phyloP scores from a whole-genome alignment of 2,888 invertebrate species.

The Rotaria magnacalcarata region DNA sequence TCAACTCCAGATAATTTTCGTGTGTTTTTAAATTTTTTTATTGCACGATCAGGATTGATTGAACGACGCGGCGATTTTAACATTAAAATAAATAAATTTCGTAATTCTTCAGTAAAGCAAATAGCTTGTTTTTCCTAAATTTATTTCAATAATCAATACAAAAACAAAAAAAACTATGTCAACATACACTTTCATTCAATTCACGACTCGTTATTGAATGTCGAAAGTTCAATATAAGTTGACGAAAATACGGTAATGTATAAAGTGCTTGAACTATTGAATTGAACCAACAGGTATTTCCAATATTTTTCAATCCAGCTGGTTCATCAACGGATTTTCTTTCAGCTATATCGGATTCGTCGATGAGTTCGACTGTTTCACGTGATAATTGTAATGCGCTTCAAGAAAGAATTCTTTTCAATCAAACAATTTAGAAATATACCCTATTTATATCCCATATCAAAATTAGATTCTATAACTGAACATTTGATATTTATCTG shows the following conservation, averaged over 20 bases:
- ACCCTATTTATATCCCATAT: no score
- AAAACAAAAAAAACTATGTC: no score
- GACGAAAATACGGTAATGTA: constrained; percentile 59
- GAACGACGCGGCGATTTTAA: constrained; percentile 52
- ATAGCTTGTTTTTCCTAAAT: no score
- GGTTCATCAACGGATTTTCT: constrained; percentile 51
- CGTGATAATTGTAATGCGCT: neutral
- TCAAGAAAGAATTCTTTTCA: neutral
- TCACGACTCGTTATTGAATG: constrained; percentile 45
- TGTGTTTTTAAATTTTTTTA: constrained; percentile 41
- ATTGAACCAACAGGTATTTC: constrained; percentile 63
- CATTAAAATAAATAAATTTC: constrained; percentile 60
- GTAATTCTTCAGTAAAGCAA: constrained; percentile 58
- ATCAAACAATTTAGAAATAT: no score
- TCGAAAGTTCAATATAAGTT: constrained; percentile 53
- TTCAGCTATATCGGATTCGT: constrained; percentile 4
- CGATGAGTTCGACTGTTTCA: neutral
- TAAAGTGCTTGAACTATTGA: constrained; percentile 62
- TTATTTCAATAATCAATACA: no score
- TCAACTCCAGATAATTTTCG: constrained; percentile 30
- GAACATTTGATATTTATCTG: no score
- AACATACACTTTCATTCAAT: constrained; percentile 48
- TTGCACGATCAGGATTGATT: constrained; percentile 42
- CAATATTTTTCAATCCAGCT: constrained; percentile 61
- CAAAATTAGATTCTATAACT: no score